Base-by-base conservation (phyloP, 2,797 vertebrate species). In the Lacerta agilis region DNA sequence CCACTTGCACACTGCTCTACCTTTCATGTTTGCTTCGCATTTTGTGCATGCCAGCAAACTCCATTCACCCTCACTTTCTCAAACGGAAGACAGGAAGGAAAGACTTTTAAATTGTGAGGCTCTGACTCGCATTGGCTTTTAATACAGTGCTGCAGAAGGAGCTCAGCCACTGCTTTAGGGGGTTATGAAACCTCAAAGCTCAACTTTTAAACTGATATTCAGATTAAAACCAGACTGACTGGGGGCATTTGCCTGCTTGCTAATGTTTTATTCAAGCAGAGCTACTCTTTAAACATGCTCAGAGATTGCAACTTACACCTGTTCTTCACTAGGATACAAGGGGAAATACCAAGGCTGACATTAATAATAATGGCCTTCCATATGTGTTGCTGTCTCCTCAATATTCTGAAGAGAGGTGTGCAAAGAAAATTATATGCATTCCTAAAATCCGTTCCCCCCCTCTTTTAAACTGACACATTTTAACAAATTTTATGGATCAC, bases 11-110 rank as follows among this genome's bases (percentile, higher is more conserved):
- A 82, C 67, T n/a, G 90, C 90, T 91, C 93, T 90, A 80, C 89
- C 93, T 92, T 85, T 90, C 88, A 93, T 91, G 92, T 86, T 94
- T 92, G 94, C 87, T 92, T 94, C 91, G 87, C 91, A 94, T 94
- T 95, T 93, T 92, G 87, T 55, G 90, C 93, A 89, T 94, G 94
- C 88, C 91, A 92, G 88, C 88, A 80, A 89, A 67, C 89, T 90
- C 92, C 90, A 89, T 94, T 95, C 91, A 93, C 85, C 82, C 85
- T 82, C 91, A 82, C 81, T 93, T 81, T 90, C 91, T 94, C 89
- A 89, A 92, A 87, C 29, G 43, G 79, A 66, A 95, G 91, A 91
- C 94, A 92, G 91, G 49, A 83, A 94, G 81, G 55, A 86, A 80
- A 92, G 93, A 91, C 90, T 94, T 91, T 91, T 86, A 90, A 83